Percentiles rank a stretch among this genome's conserved stretches.
Evolutionary conservation across 2,797 vertebrate genomes (phyloP).

Genomic region (Phoebastria nigripes): DNA sequence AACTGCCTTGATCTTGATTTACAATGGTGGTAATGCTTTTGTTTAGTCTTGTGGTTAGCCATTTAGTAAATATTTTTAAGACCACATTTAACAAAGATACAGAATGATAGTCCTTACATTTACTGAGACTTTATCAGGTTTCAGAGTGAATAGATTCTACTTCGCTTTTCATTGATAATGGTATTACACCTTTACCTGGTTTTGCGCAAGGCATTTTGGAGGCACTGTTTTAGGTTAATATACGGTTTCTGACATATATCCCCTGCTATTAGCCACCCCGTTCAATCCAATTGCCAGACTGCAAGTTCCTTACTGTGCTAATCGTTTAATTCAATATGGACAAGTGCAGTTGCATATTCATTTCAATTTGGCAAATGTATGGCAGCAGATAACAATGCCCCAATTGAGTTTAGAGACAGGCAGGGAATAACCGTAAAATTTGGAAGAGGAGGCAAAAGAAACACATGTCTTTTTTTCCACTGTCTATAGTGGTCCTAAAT

Average conservation of each 20-base stretch:
- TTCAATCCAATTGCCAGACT: neutral
- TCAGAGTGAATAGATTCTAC: neutral
- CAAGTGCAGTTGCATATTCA: neutral
- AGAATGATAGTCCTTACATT: conserved; percentile 46
- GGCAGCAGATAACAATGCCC: neutral
- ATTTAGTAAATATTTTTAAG: conserved; percentile 72
- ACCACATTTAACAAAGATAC: conserved; percentile 57
- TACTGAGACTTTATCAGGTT: neutral
- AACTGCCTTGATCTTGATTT: conserved; percentile 75
- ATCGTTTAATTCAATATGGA: neutral
- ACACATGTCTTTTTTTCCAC: neutral
- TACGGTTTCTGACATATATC: neutral
- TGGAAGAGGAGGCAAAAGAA: neutral
- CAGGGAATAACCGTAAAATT: neutral
- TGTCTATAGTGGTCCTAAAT: neutral
- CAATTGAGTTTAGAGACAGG: neutral
- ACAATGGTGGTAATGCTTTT: conserved; percentile 70
- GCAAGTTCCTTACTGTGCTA: neutral
- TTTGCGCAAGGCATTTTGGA: neutral
- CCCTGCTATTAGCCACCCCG: neutral
- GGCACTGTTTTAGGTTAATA: neutral
- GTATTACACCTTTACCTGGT: conserved; percentile 31
- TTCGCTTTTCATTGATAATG: neutral
- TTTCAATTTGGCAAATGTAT: neutral
- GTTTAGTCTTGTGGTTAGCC: conserved; percentile 73